These are phyloP conservation scores for Eremophila alpestris DNA, from an alignment of 2,797 vertebrate genomes.

Conservation along the genomic window DNA sequence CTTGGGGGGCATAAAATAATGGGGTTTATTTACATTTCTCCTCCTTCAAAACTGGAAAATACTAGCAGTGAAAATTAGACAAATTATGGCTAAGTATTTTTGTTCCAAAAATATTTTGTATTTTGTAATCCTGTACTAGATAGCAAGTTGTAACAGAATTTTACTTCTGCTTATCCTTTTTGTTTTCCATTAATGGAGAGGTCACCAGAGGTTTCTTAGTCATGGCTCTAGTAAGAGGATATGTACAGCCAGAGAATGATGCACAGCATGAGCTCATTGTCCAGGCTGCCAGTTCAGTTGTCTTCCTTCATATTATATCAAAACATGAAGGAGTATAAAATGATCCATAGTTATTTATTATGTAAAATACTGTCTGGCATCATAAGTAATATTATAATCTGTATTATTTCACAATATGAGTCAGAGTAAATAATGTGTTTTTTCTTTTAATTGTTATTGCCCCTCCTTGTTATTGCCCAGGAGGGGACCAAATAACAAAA, in stretches of 20 bases:
- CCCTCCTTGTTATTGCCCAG: too few species aligned
- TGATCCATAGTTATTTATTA: neutral
- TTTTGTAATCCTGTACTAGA: neutral
- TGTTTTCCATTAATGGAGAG: neutral
- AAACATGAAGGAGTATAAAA: neutral
- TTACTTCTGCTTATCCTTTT: neutral
- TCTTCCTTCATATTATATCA: neutral
- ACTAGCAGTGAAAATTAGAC: neutral
- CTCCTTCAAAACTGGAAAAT: neutral
- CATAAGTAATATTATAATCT: neutral
- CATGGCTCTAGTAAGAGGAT: neutral
- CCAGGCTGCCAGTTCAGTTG: neutral
- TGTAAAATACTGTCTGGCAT: neutral
- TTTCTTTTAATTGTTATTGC: neutral
- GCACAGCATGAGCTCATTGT: neutral
- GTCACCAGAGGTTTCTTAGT: neutral
- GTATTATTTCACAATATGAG: neutral
- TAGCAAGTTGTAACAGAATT: neutral
- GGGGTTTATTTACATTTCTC: neutral
- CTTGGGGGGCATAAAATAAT: neutral
- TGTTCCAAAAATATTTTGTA: neutral
- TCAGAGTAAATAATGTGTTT: neutral
- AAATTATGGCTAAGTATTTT: neutral
- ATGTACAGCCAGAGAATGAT: neutral
- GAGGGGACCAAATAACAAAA: neutral